Percentiles rank a stretch among this genome's conserved stretches.
Conservation (phyloP, 1,140 invertebrate species). For the Neodiprion lecontei region DNA sequence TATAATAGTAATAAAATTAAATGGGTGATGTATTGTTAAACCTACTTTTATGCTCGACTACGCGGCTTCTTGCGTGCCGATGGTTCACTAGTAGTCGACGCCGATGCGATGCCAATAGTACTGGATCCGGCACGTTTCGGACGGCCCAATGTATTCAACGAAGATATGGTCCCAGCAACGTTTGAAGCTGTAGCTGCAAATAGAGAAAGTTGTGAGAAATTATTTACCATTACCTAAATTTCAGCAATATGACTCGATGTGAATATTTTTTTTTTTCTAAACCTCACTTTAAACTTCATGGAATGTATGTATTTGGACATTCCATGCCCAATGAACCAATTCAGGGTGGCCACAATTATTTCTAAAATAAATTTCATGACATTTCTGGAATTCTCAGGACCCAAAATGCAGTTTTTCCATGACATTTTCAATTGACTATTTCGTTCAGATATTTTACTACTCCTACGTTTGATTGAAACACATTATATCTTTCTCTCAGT, state of each 20-base stretch:
- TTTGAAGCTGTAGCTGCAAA: constrained; percentile 31
- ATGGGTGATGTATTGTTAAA: neutral
- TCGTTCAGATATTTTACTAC: too few species aligned
- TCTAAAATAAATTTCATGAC: too few species aligned
- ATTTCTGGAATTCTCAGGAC: too few species aligned
- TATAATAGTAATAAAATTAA: constrained; percentile 1
- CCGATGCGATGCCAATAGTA: constrained; percentile 26
- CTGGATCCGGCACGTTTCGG: constrained; percentile 45
- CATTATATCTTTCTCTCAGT: too few species aligned
- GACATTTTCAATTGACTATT: too few species aligned
- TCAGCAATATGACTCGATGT: neutral
- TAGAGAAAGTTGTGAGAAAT: neutral
- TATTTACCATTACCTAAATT: constrained; percentile 14
- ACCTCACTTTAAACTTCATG: neutral
- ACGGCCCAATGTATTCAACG: constrained; percentile 40
- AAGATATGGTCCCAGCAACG: constrained; percentile 33
- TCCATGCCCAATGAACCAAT: too few species aligned
- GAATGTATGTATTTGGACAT: too few species aligned
- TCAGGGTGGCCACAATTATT: too few species aligned
- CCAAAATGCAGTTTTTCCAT: too few species aligned
- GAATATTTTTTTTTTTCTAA: neutral
- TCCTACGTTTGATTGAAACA: too few species aligned
- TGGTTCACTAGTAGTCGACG: constrained; percentile 38
- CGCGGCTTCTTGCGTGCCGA: constrained; percentile 52
- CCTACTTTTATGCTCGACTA: constrained; percentile 46